phyloP scores from a whole-genome alignment of 2,113 vertebrate species.

The rat (Rattus norvegicus) region DNA sequence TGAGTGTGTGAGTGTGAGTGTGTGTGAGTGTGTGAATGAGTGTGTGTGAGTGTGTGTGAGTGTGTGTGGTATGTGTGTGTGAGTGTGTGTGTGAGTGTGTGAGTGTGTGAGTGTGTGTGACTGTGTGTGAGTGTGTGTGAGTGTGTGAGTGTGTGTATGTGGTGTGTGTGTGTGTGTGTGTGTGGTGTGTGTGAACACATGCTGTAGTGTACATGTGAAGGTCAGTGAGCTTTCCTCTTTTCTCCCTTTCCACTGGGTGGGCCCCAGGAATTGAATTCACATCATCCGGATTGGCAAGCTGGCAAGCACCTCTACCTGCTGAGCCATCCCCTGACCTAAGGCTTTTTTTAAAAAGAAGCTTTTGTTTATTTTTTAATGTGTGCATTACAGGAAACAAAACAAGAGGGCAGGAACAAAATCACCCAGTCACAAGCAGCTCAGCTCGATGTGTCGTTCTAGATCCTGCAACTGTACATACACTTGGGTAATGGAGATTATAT shows the following conservation, averaged over 20 bases:
- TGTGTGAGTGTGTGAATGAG: neutral
- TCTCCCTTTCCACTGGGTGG: neutral
- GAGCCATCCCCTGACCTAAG: neutral
- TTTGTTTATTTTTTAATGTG: too few species aligned
- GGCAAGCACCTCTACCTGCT: neutral
- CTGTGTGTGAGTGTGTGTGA: neutral
- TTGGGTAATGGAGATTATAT: too few species aligned
- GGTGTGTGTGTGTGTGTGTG: neutral
- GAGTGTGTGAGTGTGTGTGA: neutral
- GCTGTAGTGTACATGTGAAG: neutral
- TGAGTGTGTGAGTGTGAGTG: neutral
- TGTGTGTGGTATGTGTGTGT: neutral
- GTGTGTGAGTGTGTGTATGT: neutral
- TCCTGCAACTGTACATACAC: too few species aligned
- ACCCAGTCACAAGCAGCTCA: too few species aligned
- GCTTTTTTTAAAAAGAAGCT: neutral
- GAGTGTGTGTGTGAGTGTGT: neutral
- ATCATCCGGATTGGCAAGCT: neutral
- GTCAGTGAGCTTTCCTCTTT: too few species aligned
- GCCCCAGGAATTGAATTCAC: neutral
- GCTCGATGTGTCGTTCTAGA: too few species aligned
- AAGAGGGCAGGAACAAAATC: too few species aligned
- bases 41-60: neutral
- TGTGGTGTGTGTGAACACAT: neutral
- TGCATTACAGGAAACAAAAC: too few species aligned